phyloP scores from a whole-genome alignment of 1,140 invertebrate genomes.

The Acromyrmex heyeri region DNA sequence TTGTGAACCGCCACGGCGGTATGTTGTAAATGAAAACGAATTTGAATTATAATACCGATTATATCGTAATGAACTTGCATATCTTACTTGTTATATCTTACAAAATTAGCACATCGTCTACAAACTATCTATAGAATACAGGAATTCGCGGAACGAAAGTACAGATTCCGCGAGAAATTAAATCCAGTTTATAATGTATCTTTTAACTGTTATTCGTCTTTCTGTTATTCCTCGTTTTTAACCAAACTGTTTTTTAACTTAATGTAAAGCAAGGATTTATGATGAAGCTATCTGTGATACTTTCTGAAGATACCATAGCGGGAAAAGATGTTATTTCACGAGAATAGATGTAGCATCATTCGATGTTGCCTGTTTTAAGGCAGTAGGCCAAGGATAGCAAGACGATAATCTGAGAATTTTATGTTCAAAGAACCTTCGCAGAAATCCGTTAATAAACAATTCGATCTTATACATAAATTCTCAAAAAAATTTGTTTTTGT shows the following conservation, averaged over 20 bases:
- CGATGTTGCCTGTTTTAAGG: constrained; percentile 38
- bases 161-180: not conserved
- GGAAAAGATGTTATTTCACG: constrained; percentile 2
- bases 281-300: not conserved
- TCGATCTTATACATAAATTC: not conserved
- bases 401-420: constrained; percentile 48
- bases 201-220: not conserved
- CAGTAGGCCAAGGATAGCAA: constrained; percentile 76
- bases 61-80: not conserved
- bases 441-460: constrained; percentile 7
- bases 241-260: not conserved
- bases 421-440: constrained; percentile 4
- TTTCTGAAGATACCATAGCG: not conserved
- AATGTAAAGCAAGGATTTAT: not conserved
- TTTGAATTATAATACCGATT: constrained; percentile 36
- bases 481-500: not conserved
- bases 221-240: not conserved
- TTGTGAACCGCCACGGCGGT: constrained; percentile 15
- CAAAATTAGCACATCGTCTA: not conserved
- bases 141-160: not conserved
- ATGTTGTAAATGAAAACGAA: constrained; percentile 50
- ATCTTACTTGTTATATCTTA: not conserved
- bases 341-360: constrained; percentile 30
- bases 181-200: not conserved
- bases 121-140: not conserved